Evolutionary conservation across 2,888 invertebrate species (phyloP), one percentile per base, ranked within the genome.

Genomic region (Frankliniella intonsa): DNA sequence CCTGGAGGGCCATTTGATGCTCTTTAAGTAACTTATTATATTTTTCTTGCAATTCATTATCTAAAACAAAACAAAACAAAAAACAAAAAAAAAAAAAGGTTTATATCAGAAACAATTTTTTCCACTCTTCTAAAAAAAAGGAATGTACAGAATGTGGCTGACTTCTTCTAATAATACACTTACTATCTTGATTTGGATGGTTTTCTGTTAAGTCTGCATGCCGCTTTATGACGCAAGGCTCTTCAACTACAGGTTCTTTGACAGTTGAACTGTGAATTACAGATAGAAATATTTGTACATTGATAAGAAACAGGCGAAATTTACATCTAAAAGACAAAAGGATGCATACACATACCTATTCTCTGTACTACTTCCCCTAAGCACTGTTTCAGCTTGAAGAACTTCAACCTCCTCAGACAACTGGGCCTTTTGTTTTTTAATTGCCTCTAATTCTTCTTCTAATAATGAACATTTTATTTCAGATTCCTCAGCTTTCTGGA

Each of bases 371-470:
- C 5, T 76, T 25, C 12, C 69, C 22, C 12, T 22, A 25, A 25
- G 12, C 22, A 76, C 69, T 25, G 69, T 22, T 76, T 76, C 22
- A 25, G 69, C n/a, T 25, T 76, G 69, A 25, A 76, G 25, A 22
- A 25, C 25, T 76, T 76, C 69, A 12, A 76, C 69, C 12, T 76
- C 69, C 22, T 25, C 25, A 76, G 69, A 76, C 25, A 76, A 22
- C 12, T 76, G 25, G 8, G 69, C 25, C 25, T 76, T 76, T 9
- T 82, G 79, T 50, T 81, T 79, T 38, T 81, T 69, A 49, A 83
- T 50, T 11, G 38, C 19, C 50, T 80, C 79, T 25, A 80, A 69
- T 14, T 83, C 82, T 50, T 12, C 62, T 81, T 82, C 49, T 9
- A 82, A 81, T 12, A 76, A 25, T 9, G 69, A 76, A 12, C 69